Percentiles rank a stretch among this genome's conserved stretches.
phyloP scores from a whole-genome alignment of 2,113 vertebrate genomes.

The Ascaphus truei region DNA sequence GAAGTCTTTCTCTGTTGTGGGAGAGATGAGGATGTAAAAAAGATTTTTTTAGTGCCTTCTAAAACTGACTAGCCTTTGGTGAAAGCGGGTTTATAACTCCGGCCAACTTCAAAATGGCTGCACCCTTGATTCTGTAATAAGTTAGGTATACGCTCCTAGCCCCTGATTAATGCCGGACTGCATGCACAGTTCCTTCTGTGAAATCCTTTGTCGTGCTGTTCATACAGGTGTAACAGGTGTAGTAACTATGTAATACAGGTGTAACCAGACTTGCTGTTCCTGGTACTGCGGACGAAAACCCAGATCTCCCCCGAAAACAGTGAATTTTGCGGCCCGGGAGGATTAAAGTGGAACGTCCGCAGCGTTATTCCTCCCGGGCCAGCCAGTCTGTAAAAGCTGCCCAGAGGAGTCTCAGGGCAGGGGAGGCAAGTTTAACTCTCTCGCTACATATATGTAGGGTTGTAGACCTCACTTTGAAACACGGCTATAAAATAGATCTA shows the following conservation, averaged over 20 bases:
- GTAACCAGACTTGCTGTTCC: no score
- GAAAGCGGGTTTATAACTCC: constrained; percentile 10
- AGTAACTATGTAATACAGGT: no score
- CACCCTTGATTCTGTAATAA: neutral
- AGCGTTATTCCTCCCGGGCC: no score
- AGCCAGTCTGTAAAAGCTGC: no score
- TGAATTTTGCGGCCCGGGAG: no score
- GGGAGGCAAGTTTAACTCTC: neutral
- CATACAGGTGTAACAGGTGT: no score
- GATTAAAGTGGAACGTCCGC: no score
- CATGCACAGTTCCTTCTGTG: neutral
- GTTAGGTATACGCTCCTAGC: neutral
- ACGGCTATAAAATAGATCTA: neutral
- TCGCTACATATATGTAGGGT: no score
- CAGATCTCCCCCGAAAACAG: no score
- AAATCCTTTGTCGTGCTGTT: neutral
- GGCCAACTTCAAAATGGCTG: constrained; percentile 4
- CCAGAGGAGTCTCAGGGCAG: no score
- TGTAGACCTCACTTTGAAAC: neutral
- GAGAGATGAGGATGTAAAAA: neutral
- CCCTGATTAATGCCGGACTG: constrained; percentile 2
- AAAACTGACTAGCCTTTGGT: constrained; percentile 7
- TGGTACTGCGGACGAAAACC: no score
- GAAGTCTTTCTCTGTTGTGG: neutral
- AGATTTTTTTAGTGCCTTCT: neutral